Evolutionary conservation across 2,797 vertebrate species (phyloP).

Genomic region (Glyptemys insculpta): DNA sequence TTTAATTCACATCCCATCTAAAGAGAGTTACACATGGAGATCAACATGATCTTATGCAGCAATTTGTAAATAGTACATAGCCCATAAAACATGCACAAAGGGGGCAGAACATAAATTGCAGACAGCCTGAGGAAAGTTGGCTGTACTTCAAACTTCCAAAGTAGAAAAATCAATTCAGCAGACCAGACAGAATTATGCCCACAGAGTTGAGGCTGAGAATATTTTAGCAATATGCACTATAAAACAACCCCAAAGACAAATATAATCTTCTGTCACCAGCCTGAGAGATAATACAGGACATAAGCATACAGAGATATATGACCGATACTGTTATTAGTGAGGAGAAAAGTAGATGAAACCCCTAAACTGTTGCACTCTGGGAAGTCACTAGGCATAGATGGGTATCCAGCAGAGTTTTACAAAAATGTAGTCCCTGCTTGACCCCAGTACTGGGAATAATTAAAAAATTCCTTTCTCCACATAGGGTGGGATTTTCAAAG

Average conservation of each 20-base stretch:
- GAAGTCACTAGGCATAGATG: not conserved
- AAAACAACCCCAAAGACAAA: not conserved
- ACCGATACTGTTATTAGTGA: not conserved
- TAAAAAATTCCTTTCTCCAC: not conserved
- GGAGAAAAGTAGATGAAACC: not conserved
- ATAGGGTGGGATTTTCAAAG: not conserved
- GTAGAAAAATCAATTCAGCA: slow-evolving; percentile 3
- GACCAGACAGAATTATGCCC: not conserved
- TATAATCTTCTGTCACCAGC: not conserved
- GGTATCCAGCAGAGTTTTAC: not conserved
- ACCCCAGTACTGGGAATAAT: not conserved
- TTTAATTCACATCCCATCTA: slow-evolving; percentile 1
- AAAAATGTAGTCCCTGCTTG: not conserved
- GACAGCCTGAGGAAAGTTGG: not conserved
- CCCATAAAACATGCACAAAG: slow-evolving; percentile 1
- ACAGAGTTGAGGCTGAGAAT: not conserved
- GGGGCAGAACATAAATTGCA: slow-evolving; percentile 9
- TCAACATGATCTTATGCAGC: slow-evolving; percentile 28
- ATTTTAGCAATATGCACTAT: not conserved
- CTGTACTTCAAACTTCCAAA: slow-evolving; percentile 16
- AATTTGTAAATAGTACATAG: not conserved
- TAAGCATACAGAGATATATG: not conserved
- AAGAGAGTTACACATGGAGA: not conserved
- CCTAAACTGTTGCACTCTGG: not conserved
- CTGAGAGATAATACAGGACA: slow-evolving; percentile 8